Conservation (phyloP, 2,113 vertebrate genomes). For the Geococcyx californianus region DNA sequence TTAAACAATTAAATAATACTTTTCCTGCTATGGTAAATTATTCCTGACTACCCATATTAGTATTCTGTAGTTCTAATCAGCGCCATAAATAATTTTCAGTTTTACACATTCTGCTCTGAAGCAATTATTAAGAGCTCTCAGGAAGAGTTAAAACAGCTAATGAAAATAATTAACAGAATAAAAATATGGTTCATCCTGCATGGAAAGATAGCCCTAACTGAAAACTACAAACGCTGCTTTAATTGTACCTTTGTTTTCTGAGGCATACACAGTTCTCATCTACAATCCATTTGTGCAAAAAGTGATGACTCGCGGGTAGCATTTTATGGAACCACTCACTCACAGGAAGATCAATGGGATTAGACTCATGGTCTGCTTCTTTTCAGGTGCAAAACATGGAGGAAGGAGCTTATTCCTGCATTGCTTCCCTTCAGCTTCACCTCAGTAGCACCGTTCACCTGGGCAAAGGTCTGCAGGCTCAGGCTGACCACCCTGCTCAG, state of each 20-base stretch:
- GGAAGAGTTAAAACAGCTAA: conserved; percentile 47
- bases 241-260: conserved; percentile 49
- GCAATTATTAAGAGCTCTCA: conserved; percentile 7
- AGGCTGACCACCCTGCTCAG: neutral
- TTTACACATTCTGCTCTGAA: conserved; percentile 33
- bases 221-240: conserved; percentile 6
- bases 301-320: accelerated
- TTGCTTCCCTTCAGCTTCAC: neutral
- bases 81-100: conserved; percentile 50
- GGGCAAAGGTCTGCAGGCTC: neutral
- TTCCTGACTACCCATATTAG: neutral
- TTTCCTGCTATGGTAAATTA: conserved; percentile 42
- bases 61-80: conserved; percentile 14
- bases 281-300: neutral
- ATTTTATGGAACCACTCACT: accelerated
- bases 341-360: accelerated
- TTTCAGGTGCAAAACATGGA: accelerated
- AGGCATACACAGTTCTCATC: neutral
- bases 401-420: neutral
- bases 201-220: neutral
- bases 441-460: neutral
- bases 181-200: neutral
- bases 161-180: conserved; percentile 44
- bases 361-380: accelerated
- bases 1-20: conserved; percentile 51